A percentile compares a stretch with the other conserved stretches of the same genome.
These are phyloP conservation scores for Poliocrania exsul DNA, from an alignment of 2,797 vertebrate species.

Conservation along the genomic window DNA sequence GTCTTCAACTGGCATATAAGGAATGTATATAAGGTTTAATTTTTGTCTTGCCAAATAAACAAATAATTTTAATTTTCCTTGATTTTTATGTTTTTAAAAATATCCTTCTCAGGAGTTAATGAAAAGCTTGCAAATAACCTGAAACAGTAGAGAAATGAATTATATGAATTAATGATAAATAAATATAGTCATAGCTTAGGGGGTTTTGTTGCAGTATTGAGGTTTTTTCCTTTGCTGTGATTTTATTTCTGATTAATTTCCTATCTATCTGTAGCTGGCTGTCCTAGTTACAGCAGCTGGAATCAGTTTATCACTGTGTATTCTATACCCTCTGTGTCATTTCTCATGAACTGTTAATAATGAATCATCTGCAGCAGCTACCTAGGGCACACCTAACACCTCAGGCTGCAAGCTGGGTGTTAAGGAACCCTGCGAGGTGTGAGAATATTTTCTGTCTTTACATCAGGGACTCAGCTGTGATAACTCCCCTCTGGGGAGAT, in stretches of 20 bases:
- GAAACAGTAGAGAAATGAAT: neutral
- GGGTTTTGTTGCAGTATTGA: fast-evolving
- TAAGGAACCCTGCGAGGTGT: too few relatives aligned
- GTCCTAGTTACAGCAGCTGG: too few relatives aligned
- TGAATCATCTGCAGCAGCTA: too few relatives aligned
- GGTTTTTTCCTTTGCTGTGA: neutral
- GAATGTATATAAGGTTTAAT: neutral
- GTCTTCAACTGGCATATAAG: neutral
- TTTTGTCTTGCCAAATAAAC: neutral
- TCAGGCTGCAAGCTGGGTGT: too few relatives aligned
- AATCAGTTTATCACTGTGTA: too few relatives aligned
- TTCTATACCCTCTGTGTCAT: too few relatives aligned
- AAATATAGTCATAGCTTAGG: neutral
- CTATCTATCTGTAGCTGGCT: neutral
- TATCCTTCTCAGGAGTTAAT: neutral
- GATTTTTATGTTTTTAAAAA: neutral
- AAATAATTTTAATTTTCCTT: neutral
- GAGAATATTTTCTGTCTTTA: too few relatives aligned
- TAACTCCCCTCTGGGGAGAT: too few relatives aligned
- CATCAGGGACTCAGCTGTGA: too few relatives aligned
- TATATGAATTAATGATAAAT: neutral
- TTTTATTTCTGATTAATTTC: neutral
- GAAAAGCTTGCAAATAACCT: neutral
- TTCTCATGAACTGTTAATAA: too few relatives aligned
- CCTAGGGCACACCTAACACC: too few relatives aligned